These are phyloP conservation scores for Nymphalis io DNA, from an alignment of 1,140 invertebrate genomes.

Conservation along the genomic window DNA sequence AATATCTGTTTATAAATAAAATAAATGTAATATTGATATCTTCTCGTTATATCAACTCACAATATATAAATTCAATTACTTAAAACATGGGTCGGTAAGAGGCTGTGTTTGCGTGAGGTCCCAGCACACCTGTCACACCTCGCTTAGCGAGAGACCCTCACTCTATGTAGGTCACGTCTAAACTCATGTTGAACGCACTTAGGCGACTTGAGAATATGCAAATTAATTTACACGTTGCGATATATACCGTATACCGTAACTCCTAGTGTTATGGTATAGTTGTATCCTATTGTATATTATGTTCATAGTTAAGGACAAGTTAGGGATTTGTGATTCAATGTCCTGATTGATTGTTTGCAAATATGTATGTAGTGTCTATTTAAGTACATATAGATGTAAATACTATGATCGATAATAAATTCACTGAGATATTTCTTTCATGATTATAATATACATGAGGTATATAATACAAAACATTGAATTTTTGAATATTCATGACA, in stretches of 20 bases:
- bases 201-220: not conserved
- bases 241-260: no score
- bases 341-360: no score
- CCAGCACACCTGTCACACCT: slow-evolving; percentile 1
- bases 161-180: slow-evolving; percentile 3
- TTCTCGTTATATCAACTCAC: not conserved
- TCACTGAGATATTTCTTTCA: no score
- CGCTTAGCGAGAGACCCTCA: not conserved
- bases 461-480: no score
- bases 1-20: not conserved
- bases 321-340: no score
- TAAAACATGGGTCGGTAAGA: not conserved
- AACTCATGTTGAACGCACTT: not conserved
- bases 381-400: no score
- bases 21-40: not conserved
- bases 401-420: no score
- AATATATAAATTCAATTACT: not conserved
- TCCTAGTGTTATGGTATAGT: not conserved
- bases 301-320: no score
- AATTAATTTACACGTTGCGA: not conserved
- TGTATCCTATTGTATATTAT: not conserved
- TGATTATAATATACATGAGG: no score
- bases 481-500: no score
- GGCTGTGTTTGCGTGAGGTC: not conserved
- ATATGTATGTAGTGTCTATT: no score